Conservation (phyloP, 2,113 vertebrate genomes). For the Candoia aspera region DNA sequence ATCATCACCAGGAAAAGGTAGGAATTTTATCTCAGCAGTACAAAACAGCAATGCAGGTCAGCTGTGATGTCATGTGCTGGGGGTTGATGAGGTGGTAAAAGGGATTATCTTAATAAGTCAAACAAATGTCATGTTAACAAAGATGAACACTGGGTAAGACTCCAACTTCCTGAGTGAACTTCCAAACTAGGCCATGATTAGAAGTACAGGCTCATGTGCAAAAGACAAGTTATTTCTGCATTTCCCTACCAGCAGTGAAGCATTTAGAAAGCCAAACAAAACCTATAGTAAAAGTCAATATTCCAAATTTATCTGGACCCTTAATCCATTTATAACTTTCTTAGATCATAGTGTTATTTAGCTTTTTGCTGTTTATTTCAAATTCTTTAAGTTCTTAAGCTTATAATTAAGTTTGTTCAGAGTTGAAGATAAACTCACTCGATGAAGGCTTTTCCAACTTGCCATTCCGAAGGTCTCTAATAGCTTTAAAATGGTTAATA, state of each 20-base stretch:
- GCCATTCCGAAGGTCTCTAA: not conserved
- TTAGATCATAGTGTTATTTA: not conserved
- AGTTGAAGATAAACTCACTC: not conserved
- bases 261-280: not conserved
- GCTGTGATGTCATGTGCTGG: not conserved
- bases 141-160: not conserved
- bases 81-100: not conserved
- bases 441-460: not conserved
- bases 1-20: conserved; percentile 61
- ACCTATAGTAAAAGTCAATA: not conserved
- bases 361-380: not conserved
- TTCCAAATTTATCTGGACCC: not conserved
- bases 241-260: not conserved
- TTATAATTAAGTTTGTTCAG: not conserved
- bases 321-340: not conserved
- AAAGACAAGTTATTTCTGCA: not conserved
- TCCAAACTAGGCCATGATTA: not conserved
- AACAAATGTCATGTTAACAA: not conserved
- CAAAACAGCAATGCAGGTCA: not conserved
- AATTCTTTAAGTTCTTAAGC: not conserved
- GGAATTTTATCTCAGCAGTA: not conserved
- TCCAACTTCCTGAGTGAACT: not conserved
- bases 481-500: not conserved
- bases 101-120: not conserved
- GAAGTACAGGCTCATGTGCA: not conserved